These are phyloP conservation scores for Heliconius nattereri DNA, from an alignment of 1,140 invertebrate species.

Conservation along the genomic window DNA sequence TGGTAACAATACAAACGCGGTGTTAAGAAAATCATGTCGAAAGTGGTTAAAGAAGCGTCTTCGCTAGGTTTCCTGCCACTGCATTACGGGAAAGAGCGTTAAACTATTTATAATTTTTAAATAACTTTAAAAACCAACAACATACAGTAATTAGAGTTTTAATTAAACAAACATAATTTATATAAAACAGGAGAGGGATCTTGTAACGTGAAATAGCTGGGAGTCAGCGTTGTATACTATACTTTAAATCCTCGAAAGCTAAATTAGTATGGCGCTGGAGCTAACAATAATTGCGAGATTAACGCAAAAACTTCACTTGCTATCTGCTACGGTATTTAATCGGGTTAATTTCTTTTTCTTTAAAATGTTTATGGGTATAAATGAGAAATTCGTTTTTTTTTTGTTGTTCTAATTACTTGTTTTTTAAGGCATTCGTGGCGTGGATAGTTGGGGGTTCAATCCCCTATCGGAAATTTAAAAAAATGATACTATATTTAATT, in stretches of 20 bases:
- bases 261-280: conserved; percentile 17
- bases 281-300: conserved; percentile 12
- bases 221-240: conserved; percentile 15
- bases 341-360: background rate
- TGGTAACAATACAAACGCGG: too few relatives aligned
- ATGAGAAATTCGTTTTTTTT: too few relatives aligned
- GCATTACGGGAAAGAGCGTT: too few relatives aligned
- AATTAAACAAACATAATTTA: conserved; percentile 9
- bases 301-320: background rate
- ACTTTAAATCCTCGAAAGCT: conserved; percentile 24
- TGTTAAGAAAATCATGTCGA: too few relatives aligned
- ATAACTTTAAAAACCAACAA: background rate
- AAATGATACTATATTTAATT: too few relatives aligned
- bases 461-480: too few relatives aligned
- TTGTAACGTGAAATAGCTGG: conserved; percentile 14
- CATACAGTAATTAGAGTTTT: background rate
- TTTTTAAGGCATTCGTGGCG: too few relatives aligned
- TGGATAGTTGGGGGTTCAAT: too few relatives aligned
- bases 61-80: too few relatives aligned
- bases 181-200: background rate
- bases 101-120: background rate
- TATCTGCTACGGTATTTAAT: conserved; percentile 3
- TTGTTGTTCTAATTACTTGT: too few relatives aligned
- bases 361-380: background rate
- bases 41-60: too few relatives aligned